Evolutionary conservation across 2,113 vertebrate species (phyloP), one percentile per base, ranked within the genome.

Genomic region (Porphyrio hochstetteri): DNA sequence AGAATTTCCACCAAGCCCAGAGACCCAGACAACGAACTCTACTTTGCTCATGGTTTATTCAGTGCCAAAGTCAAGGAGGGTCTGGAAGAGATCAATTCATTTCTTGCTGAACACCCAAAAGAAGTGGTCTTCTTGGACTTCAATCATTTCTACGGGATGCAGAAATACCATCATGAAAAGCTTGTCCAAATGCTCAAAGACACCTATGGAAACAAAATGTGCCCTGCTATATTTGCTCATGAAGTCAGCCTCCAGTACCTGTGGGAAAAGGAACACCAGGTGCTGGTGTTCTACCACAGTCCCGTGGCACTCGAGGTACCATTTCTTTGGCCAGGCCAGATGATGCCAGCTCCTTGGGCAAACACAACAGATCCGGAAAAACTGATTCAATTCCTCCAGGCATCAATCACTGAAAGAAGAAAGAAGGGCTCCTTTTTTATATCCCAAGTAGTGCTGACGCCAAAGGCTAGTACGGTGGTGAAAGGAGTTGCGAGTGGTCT

Each of bases 301-400:
- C 99, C 99, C 24, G 99, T 99, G 97, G 99, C 99, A 59, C 98
- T 99, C 5, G 99, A 99, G 82, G 98, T 99, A 55, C 98, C 99
- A 19, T 99, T 99, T 94, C 98, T 99, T 82, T 99, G 99, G 99
- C 99, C 99, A 3, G 99, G 99, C 56, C 99, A 99, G 98, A 99
- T 99, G 99, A 99, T 99, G 99, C 99, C 99, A 10, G 96, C 99
- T 52, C 99, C 99, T 13, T 99, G 99, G 99, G 99, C 99, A 94
- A 99, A 99, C 97, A 99, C 99, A 79, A 99, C 99, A 4, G 99
- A 99, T 97, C 98, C 99, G 0, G 99, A 99, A 95, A 99, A 99
- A 98, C 93, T 99, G 92, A 98, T 99, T 95, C 99, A 99, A 88
- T 99, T 99, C 96, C 99, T 99, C 55, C 99, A 99, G 95, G 98